Conservation (phyloP, 2,888 invertebrate species). For the Xylophagus ater region DNA sequence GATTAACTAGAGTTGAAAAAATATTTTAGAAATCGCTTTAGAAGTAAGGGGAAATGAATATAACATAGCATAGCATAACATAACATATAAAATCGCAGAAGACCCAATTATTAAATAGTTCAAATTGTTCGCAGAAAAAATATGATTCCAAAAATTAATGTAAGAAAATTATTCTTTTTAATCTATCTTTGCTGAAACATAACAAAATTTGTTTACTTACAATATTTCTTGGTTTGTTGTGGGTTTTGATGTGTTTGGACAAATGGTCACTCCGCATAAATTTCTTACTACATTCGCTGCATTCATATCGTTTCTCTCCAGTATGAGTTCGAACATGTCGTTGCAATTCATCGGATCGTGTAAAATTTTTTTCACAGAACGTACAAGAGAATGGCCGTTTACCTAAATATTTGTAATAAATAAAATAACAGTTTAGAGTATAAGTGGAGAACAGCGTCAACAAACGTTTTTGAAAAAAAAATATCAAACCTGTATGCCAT, state of each 20-base stretch:
- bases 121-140: no score
- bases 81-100: no score
- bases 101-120: no score
- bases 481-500: slow-evolving; percentile 67
- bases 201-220: no score
- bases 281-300: slow-evolving; percentile 76
- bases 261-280: slow-evolving; percentile 89
- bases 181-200: no score
- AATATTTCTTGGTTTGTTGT: slow-evolving; percentile 52
- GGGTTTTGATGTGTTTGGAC: slow-evolving; percentile 83
- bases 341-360: slow-evolving; percentile 55
- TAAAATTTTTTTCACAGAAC: slow-evolving; percentile 82
- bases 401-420: slow-evolving; percentile 39
- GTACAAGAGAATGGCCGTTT: slow-evolving; percentile 93
- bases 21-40: no score
- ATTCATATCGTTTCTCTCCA: slow-evolving; percentile 84
- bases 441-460: slow-evolving; percentile 10
- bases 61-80: no score
- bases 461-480: slow-evolving; percentile 14
- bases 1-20: no score
- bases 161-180: no score
- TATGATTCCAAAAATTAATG: no score
- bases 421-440: no score
- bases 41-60: no score
- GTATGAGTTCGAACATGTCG: slow-evolving; percentile 86